Evolutionary conservation across 2,797 vertebrate genomes (phyloP), one percentile per base, ranked within the genome.

Genomic region (Gymnopithys bicolor): DNA sequence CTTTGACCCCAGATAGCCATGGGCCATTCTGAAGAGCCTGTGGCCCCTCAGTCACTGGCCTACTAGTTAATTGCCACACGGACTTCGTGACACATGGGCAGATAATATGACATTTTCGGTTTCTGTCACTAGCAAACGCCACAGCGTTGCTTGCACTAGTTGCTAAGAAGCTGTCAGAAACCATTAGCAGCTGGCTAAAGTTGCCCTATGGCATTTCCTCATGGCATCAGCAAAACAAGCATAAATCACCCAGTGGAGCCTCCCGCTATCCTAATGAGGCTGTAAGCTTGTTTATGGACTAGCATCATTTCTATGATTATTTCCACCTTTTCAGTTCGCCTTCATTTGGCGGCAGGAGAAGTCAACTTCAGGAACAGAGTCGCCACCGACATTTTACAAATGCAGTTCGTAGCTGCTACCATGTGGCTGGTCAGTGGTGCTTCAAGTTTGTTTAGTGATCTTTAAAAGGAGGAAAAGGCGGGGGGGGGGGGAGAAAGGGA

Each of bases 121-220:
- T 98, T 98, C 98, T 98, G 98, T 98, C 98, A 98, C 98, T 98
- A 98, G 98, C 98, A 97, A 98, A 97, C 97, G 97, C 98, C 97
- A 97, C 93, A 19, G 96, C 97, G 96, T 98, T 97, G 97, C 98
- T 98, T 98, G 98, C 98, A 98, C 98, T 99, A 99, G 98, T 99
- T 99, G 98, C 98, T 98, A 98, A 99, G 98, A 99, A 98, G 98
- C 99, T 99, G 99, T 99, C 99, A 99, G 98, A 98, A 99, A 97
- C 97, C 98, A 99, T 99, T 99, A 99, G 98, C 98, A 97, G 97
- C 98, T 98, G 98, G 98, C 98, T 98, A 98, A 98, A 98, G 99
- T 98, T 98, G 98, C 98, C 99, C 99, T 96, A 95, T 99, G 99
- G 99, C 99, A 98, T 98, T 98, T 99, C 98, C 99, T 98, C 98